These are phyloP conservation scores for Empidonax traillii DNA, from an alignment of 2,113 vertebrate genomes.

Conservation along the genomic window DNA sequence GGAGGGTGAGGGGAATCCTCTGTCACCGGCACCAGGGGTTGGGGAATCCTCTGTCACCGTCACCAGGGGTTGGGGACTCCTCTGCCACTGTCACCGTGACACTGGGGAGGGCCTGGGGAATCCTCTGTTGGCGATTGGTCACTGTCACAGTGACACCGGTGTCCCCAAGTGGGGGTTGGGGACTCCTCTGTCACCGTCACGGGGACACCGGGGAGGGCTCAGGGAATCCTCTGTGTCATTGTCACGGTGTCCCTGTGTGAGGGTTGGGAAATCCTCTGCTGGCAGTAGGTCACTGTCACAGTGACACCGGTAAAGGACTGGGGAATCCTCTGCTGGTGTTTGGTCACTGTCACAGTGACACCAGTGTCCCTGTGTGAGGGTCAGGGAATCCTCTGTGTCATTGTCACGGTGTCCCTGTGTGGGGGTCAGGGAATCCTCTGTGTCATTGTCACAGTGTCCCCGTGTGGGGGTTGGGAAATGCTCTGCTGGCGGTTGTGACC, in stretches of 20 bases:
- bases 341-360: no score
- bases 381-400: neutral
- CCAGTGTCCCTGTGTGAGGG: neutral
- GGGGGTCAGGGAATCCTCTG: neutral
- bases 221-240: no score
- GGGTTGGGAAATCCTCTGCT: neutral
- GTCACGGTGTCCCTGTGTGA: neutral
- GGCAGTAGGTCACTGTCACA: neutral
- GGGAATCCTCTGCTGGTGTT: neutral
- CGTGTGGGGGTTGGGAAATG: fast-evolving
- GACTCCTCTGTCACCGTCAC: no score
- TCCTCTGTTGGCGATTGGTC: no score
- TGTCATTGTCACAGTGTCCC: neutral
- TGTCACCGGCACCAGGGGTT: fast-evolving
- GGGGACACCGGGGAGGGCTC: no score
- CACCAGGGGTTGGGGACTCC: no score
- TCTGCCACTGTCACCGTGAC: no score
- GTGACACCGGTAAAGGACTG: fast-evolving
- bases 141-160: no score
- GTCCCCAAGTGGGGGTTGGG: no score
- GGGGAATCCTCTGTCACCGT: no score
- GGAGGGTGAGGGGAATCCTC: neutral
- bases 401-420: neutral
- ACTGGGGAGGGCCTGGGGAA: no score
- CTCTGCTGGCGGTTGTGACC: fast-evolving